Evolutionary conservation across 2,888 invertebrate genomes (phyloP).

Genomic region (Polyploca ridens): DNA sequence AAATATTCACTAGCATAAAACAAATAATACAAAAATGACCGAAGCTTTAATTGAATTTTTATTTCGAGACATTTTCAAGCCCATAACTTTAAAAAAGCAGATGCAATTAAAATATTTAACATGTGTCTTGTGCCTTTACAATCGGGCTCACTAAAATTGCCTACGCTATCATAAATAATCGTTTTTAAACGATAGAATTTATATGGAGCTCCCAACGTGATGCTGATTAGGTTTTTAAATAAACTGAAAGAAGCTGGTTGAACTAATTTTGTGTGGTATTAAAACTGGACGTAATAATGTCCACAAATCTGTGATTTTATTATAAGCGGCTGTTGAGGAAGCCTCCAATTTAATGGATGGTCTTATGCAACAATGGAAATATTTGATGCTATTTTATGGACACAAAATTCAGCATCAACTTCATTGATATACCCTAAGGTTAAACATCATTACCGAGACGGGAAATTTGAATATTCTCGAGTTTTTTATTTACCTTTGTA

Average conservation of each 20-base stretch:
- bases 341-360: conserved; percentile 54
- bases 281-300: conserved; percentile 60
- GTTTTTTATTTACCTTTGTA: too few relatives aligned
- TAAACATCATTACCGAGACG: too few relatives aligned
- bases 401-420: background rate
- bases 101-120: conserved; percentile 15
- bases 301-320: conserved; percentile 75
- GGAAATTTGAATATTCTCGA: too few relatives aligned
- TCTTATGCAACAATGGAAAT: conserved; percentile 37
- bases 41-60: conserved; percentile 60
- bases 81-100: conserved; percentile 45
- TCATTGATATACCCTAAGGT: too few relatives aligned
- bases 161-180: conserved; percentile 50
- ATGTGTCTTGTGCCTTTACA: conserved; percentile 41
- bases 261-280: conserved; percentile 69
- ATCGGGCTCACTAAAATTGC: conserved; percentile 41
- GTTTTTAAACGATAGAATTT: conserved; percentile 58
- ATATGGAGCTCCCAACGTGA: conserved; percentile 60
- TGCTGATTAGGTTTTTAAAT: conserved; percentile 62
- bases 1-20: conserved; percentile 41
- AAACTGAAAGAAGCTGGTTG: conserved; percentile 61
- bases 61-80: conserved; percentile 43
- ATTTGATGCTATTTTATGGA: background rate
- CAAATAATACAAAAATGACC: conserved; percentile 44
- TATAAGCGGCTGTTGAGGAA: conserved; percentile 69